phyloP scores from a whole-genome alignment of 2,888 invertebrate genomes.

The Lasiommata megera region DNA sequence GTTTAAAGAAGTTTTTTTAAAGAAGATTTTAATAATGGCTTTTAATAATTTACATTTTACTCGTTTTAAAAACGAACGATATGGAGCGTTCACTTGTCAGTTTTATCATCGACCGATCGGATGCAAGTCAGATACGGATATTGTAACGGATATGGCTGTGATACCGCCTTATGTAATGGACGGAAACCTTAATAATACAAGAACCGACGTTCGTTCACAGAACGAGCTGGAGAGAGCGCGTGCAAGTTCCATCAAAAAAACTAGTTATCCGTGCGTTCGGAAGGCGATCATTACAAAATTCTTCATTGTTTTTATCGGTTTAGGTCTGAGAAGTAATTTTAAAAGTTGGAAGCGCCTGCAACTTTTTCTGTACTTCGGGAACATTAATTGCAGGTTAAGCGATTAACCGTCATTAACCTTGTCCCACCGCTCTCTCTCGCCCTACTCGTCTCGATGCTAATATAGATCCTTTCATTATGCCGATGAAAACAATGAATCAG shows the following conservation, averaged over 20 bases:
- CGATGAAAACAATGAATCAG: slow-evolving; percentile 67
- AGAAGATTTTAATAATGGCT: no score
- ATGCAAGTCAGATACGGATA: neutral
- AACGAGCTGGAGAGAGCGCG: slow-evolving; percentile 44
- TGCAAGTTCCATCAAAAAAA: slow-evolving; percentile 44
- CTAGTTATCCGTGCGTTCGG: slow-evolving; percentile 56
- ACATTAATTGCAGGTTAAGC: slow-evolving; percentile 25
- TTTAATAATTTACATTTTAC: no score
- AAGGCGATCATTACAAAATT: slow-evolving; percentile 70
- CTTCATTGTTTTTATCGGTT: slow-evolving; percentile 56
- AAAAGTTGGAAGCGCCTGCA: slow-evolving; percentile 36
- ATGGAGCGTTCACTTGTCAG: neutral
- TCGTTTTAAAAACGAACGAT: neutral
- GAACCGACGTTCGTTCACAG: slow-evolving; percentile 40
- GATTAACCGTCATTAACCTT: slow-evolving; percentile 25
- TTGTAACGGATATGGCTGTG: neutral
- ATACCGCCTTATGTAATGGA: neutral
- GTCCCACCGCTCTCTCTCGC: slow-evolving; percentile 20
- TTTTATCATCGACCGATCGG: neutral
- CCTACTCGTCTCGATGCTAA: slow-evolving; percentile 37
- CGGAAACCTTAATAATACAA: slow-evolving; percentile 11
- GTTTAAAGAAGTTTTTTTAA: no score
- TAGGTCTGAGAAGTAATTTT: slow-evolving; percentile 54
- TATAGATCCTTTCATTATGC: slow-evolving; percentile 48
- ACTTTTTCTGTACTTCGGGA: slow-evolving; percentile 27